Percentiles rank a stretch among this genome's conserved stretches.
Evolutionary conservation across 2,113 vertebrate species (phyloP).

Genomic region (Lonchura striata): DNA sequence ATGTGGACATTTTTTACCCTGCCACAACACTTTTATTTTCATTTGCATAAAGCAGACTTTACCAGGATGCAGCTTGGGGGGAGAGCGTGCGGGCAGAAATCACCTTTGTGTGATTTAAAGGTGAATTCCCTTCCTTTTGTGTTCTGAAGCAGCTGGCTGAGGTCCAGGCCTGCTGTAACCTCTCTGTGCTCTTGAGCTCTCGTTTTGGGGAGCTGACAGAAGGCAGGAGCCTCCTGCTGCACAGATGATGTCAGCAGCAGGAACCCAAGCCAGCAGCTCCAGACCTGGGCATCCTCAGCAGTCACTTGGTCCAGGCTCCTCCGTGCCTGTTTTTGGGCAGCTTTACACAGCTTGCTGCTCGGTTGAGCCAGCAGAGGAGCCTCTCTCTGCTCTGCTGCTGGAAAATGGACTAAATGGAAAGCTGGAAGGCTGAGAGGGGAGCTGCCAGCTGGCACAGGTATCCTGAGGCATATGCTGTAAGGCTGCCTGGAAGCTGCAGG

Average conservation of each 20-base stretch:
- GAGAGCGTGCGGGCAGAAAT: neutral
- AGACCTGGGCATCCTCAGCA: neutral
- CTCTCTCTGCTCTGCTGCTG: slow-evolving; percentile 4
- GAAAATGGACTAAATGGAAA: slow-evolving; percentile 19
- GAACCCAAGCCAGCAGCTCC: slow-evolving; percentile 1
- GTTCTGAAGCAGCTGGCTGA: neutral
- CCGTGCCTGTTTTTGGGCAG: neutral
- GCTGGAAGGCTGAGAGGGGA: neutral
- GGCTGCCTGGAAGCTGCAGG: slow-evolving; percentile 38
- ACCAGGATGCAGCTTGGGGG: neutral
- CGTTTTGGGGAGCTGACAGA: slow-evolving; percentile 14
- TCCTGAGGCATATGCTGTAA: neutral
- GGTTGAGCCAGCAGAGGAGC: neutral
- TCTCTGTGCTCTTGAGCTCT: slow-evolving; percentile 17
- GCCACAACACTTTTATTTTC: neutral
- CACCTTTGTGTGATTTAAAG: neutral
- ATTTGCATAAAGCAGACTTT: neutral
- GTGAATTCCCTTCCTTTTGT: neutral
- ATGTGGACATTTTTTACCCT: neutral
- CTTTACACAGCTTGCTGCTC: neutral
- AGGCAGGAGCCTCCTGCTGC: slow-evolving; percentile 25
- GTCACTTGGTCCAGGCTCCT: neutral
- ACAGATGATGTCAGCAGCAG: slow-evolving; percentile 4
- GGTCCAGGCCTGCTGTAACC: neutral
- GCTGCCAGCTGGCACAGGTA: slow-evolving; percentile 45